Evolutionary conservation across 2,888 invertebrate genomes (phyloP).

Genomic region (Heliconius ismenius): DNA sequence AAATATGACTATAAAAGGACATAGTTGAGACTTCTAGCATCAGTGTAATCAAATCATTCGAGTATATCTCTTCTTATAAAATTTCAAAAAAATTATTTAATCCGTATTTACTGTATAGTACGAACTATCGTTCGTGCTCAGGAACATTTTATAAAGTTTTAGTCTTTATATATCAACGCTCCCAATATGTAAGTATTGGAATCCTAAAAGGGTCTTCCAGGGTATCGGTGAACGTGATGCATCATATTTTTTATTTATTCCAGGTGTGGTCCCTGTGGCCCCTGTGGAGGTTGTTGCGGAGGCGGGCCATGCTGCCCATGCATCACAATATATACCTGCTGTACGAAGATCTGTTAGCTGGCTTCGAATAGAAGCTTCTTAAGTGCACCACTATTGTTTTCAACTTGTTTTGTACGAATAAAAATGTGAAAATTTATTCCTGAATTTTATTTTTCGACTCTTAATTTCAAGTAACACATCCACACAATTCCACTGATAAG

Average conservation of each 20-base stretch:
- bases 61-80: constrained; percentile 54
- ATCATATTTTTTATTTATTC: neutral
- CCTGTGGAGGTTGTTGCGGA: constrained; percentile 50
- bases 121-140: neutral
- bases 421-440: constrained; percentile 12
- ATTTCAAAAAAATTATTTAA: constrained; percentile 40
- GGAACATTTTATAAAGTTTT: neutral
- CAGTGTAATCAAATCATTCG: constrained; percentile 64
- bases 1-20: constrained; percentile 55
- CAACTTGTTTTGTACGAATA: constrained; percentile 24
- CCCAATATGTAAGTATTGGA: constrained; percentile 37
- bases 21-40: constrained; percentile 35
- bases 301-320: constrained; percentile 62
- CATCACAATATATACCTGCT: constrained; percentile 74
- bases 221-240: neutral
- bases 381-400: constrained; percentile 23
- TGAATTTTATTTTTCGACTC: neutral
- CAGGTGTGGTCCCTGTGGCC: constrained; percentile 64
- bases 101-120: neutral
- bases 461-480: too few relatives aligned
- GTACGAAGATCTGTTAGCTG: constrained; percentile 71
- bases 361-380: neutral
- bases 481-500: too few relatives aligned
- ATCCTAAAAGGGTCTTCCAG: too few relatives aligned
- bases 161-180: neutral